phyloP scores from a whole-genome alignment of 2,888 invertebrate species.

The Peribatodes rhomboidaria region DNA sequence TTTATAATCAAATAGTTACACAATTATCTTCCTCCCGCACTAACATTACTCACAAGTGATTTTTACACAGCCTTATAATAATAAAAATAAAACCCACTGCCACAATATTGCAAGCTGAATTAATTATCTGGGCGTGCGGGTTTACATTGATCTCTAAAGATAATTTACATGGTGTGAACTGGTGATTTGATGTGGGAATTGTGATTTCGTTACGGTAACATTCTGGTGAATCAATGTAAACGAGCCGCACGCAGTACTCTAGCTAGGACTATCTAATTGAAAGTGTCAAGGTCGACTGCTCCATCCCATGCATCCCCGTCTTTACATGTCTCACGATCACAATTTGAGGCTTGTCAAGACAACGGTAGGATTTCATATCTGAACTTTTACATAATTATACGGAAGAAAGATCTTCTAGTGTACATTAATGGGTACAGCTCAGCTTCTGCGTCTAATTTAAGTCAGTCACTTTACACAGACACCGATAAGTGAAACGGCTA shows the following conservation, averaged over 20 bases:
- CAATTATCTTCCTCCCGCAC: conserved; percentile 50
- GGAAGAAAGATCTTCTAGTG: too few relatives aligned
- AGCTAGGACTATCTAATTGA: conserved; percentile 67
- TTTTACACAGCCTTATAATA: conserved; percentile 81
- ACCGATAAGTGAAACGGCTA: not conserved
- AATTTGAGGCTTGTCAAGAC: not conserved
- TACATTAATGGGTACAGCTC: too few relatives aligned
- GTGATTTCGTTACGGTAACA: not conserved
- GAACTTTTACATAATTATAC: not conserved
- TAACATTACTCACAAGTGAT: conserved; percentile 72
- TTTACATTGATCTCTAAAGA: conserved; percentile 23
- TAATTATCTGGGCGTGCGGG: conserved; percentile 56
- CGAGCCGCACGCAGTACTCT: conserved; percentile 52
- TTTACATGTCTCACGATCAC: conserved; percentile 13
- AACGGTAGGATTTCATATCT: not conserved
- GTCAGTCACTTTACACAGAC: too few relatives aligned
- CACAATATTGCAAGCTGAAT: conserved; percentile 67
- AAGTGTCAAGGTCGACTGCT: conserved; percentile 47
- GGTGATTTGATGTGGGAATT: not conserved
- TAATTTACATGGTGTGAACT: not conserved
- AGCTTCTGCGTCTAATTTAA: too few relatives aligned
- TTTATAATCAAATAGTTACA: conserved; percentile 40
- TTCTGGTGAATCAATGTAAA: conserved; percentile 28
- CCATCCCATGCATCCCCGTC: conserved; percentile 14
- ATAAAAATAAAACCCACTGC: conserved; percentile 77